These are phyloP conservation scores for Chelmon rostratus DNA, from an alignment of 2,797 vertebrate genomes.

Conservation along the genomic window DNA sequence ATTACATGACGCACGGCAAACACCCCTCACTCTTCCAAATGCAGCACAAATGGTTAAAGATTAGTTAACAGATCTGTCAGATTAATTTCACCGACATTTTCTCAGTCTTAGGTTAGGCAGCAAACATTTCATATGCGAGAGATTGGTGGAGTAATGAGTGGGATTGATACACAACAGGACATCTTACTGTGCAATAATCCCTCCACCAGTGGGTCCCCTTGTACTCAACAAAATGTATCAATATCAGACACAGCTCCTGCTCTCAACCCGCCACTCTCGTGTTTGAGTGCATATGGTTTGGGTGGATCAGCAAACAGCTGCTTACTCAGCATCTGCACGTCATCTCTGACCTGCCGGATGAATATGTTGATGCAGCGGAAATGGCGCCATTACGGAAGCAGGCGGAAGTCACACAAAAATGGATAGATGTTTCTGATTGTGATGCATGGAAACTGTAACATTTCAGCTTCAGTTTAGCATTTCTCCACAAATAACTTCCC, in stretches of 20 bases:
- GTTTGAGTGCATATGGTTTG: not conserved
- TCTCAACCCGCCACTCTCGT: constrained; percentile 13
- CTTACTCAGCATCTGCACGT: not conserved
- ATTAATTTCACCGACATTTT: not conserved
- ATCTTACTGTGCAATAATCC: constrained; percentile 16
- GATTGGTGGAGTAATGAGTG: not conserved
- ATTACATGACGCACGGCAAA: no score
- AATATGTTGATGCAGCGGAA: not conserved
- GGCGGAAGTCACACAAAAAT: not conserved
- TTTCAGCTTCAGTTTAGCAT: not conserved
- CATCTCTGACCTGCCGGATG: constrained; percentile 5
- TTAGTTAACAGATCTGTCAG: not conserved
- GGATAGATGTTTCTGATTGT: not conserved
- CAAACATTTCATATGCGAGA: not conserved
- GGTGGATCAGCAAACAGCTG: constrained; percentile 28
- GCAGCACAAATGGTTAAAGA: not conserved
- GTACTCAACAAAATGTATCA: not conserved
- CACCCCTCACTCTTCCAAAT: not conserved
- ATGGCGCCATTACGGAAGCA: not conserved
- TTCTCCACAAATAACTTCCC: not conserved
- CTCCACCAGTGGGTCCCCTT: not conserved
- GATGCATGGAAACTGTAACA: not conserved
- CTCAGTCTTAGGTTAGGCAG: not conserved
- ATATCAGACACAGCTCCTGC: not conserved
- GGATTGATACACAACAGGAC: not conserved